Evolutionary conservation across 2,797 vertebrate species (phyloP).

Genomic region (Rhinella marina): DNA sequence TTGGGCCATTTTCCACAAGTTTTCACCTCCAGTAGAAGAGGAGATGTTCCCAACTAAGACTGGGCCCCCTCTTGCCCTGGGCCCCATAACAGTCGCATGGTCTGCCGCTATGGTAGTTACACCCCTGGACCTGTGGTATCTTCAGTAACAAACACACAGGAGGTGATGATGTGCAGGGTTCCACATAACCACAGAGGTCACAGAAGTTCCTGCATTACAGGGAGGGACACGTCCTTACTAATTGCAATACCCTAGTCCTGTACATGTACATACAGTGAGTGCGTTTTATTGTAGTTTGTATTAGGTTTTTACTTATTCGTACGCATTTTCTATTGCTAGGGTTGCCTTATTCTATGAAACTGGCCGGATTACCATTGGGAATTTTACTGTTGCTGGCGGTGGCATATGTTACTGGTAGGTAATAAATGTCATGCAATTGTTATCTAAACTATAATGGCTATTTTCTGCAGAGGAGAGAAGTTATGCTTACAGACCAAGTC

Average conservation of each 20-base stretch:
- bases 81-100: too few species aligned
- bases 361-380: constrained; percentile 93
- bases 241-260: neutral
- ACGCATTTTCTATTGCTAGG: constrained; percentile 74
- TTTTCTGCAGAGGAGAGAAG: neutral
- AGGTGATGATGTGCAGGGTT: too few species aligned
- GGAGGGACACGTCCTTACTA: too few species aligned
- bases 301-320: neutral
- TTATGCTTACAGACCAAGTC: neutral
- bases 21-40: too few species aligned
- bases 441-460: neutral
- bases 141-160: too few species aligned
- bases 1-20: too few species aligned
- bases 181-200: too few species aligned
- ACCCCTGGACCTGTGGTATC: too few species aligned
- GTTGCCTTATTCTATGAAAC: constrained; percentile 90
- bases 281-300: neutral
- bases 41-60: too few species aligned
- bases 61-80: too few species aligned
- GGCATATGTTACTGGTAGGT: constrained; percentile 84
- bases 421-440: neutral
- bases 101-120: too few species aligned
- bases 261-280: neutral
- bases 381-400: constrained; percentile 86
- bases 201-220: too few species aligned